Evolutionary conservation across 2,888 invertebrate species (phyloP).

Genomic region (Thereva unica): DNA sequence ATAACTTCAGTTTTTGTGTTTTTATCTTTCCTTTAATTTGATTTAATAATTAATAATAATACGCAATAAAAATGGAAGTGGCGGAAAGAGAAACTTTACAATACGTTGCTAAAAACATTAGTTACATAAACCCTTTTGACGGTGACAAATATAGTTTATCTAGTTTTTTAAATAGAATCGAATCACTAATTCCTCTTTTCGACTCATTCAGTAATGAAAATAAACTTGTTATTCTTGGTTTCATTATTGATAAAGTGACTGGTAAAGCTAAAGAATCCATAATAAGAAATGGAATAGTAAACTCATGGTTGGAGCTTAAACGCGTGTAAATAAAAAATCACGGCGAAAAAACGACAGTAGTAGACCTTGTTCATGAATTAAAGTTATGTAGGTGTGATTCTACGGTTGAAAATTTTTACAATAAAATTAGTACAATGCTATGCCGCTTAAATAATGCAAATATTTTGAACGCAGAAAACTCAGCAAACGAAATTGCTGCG

Average conservation of each 20-base stretch:
- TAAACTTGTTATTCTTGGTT: conserved; percentile 21
- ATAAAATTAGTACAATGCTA: conserved; percentile 23
- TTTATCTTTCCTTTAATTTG: no score
- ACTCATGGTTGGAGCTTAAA: conserved; percentile 27
- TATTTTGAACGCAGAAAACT: background rate
- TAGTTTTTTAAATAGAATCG: conserved; percentile 30
- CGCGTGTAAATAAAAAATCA: conserved; percentile 24
- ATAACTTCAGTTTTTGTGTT: no score
- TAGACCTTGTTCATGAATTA: conserved; percentile 25
- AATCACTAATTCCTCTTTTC: conserved; percentile 21
- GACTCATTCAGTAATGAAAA: background rate
- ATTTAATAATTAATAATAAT: no score
- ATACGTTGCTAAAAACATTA: background rate
- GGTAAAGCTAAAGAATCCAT: conserved; percentile 26
- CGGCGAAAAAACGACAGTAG: conserved; percentile 23
- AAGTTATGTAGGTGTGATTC: conserved; percentile 18
- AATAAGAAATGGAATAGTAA: conserved; percentile 26
- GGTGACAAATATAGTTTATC: conserved; percentile 22
- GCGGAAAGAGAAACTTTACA: background rate
- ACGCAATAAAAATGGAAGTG: no score
- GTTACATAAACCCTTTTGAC: conserved; percentile 18
- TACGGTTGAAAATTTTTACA: conserved; percentile 34
- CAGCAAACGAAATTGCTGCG: background rate
- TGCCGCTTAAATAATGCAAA: conserved; percentile 13
- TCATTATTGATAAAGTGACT: conserved; percentile 29